Base-by-base conservation (phyloP, 1,140 invertebrate genomes). In the Tigriopus japonicus region DNA sequence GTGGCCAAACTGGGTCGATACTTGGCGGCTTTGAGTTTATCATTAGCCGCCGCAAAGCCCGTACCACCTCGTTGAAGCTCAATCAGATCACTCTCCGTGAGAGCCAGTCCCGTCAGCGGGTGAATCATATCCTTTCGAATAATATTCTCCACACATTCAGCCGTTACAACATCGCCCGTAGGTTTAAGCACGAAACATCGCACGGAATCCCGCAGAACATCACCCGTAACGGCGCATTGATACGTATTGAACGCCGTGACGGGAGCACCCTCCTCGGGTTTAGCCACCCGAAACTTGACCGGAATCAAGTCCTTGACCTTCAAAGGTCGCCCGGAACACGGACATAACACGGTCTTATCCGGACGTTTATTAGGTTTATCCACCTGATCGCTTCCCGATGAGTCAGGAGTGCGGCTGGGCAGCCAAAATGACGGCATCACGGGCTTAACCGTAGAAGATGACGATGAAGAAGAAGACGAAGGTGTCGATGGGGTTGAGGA, bases 101-200 rank as follows among this genome's bases (percentile, higher is more conserved):
- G 69, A 71, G 84, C 86, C 65, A 86, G 79, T 62, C 81, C 82
- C 62, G 87, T 93, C 0, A 95, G 77, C 0, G 95, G 95, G 77
- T 98, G 92, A 5, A 90, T 76, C 93, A 90, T 93, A 70, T 98
- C 94, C 69, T 93, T 94, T 67, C 87, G 90, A 52, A 98, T 91
- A 5, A 98, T 76, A 69, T 95, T 95, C 66, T 97, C 91, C 7
- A 95, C 81, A 75, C 92, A 97, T 70, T 96, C 91, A 78, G 91
- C 78, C 12, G 93, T 98, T 0, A 98, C 83, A 17, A 99, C 87
- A 76, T 90, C 82, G n/a, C 95, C 92, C 0, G 87, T 90, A 62
- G 88, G 82, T 74, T 78, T 83, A 21, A 99, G 78, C 52, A 97
- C 85, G 62, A 86, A 92, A 73, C 86, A 92, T 7, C 90, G 89